phyloP scores from a whole-genome alignment of 2,888 invertebrate genomes.

The Pollenia griseotomentosa region DNA sequence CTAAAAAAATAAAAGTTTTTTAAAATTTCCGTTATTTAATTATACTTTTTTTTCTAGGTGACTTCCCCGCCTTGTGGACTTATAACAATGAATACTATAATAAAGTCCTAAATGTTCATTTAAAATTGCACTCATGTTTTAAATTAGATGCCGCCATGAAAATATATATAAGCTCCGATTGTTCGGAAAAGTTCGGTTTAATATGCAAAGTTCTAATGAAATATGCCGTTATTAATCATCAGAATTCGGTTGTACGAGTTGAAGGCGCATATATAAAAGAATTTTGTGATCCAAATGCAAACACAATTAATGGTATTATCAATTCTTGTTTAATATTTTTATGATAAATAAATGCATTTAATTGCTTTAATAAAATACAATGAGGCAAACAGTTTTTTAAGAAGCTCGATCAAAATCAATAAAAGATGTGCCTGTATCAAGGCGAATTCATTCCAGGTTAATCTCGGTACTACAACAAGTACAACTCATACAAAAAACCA shows the following conservation, averaged over 20 bases:
- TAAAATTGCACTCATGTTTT: conserved; percentile 17
- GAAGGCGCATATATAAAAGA: not conserved
- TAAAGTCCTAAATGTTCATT: not conserved
- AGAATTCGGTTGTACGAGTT: not conserved
- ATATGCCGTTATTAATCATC: not conserved
- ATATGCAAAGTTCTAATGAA: conserved; percentile 39
- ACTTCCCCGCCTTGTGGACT: conserved; percentile 29
- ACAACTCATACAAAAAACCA: too few relatives aligned
- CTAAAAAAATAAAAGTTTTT: too few relatives aligned
- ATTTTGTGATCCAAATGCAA: conserved; percentile 47
- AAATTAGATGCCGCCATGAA: not conserved
- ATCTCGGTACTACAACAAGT: too few relatives aligned
- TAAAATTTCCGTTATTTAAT: not conserved
- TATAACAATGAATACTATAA: conserved; percentile 21
- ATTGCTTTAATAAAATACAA: not conserved
- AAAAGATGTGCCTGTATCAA: too few relatives aligned
- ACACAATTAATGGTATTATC: not conserved
- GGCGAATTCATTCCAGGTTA: too few relatives aligned
- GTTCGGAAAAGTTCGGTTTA: conserved; percentile 33
- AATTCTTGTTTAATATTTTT: conserved; percentile 29
- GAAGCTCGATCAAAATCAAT: too few relatives aligned
- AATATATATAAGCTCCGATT: not conserved
- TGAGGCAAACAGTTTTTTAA: not conserved
- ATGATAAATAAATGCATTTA: not conserved
- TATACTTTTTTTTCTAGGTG: conserved; percentile 15